Base-by-base conservation (phyloP, 2,888 invertebrate genomes). In the Rotaria socialis region DNA sequence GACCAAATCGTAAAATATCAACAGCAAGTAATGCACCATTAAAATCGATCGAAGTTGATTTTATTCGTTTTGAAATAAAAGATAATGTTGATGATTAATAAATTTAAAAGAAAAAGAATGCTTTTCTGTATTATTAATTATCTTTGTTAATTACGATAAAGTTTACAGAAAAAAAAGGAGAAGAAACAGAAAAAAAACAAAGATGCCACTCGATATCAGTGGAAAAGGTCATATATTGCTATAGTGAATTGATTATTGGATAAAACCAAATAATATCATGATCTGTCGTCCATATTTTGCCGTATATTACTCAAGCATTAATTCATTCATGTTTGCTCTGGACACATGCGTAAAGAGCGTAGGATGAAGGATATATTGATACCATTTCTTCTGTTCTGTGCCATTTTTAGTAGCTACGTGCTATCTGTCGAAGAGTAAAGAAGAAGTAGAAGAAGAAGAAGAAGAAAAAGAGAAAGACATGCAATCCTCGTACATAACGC, bases 31-130 rank as follows among this genome's bases (percentile, higher is more conserved):
- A 85, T 47, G 75, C 84, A 27, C 75, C 74, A 50, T 80, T 85
- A 47, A 86, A 86, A 85, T 75, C 85, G 11, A 85, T 86, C 19
- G 80, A 85, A 55, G 86, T 86, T 24, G 86, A 86, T 85, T 80
- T 86, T 43, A 43, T 86, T 35, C n/a, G 86, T 74, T 75, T 86
- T 27, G 84, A 80, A 80, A 80, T 80, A 24, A 80, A 80, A 80
- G 80, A 80, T 80, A 19, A 19, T 35, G 4, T 2, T 16, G 67
- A 67, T 41, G 27, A 35, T 67, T 67, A 16, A 35, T 50, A 50
- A 0, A 67, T 67, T 19, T 35, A 67, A 10, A 27, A 16, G 8
- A 16, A 19, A 67, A 67, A 35, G 11, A 2, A 27, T 60, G 10
- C 27, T 67, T 67, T 35, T 67, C 24, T 67, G 2, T 67, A 16